Conservation (phyloP, 2,888 invertebrate genomes). For the Tridacna crocea region DNA sequence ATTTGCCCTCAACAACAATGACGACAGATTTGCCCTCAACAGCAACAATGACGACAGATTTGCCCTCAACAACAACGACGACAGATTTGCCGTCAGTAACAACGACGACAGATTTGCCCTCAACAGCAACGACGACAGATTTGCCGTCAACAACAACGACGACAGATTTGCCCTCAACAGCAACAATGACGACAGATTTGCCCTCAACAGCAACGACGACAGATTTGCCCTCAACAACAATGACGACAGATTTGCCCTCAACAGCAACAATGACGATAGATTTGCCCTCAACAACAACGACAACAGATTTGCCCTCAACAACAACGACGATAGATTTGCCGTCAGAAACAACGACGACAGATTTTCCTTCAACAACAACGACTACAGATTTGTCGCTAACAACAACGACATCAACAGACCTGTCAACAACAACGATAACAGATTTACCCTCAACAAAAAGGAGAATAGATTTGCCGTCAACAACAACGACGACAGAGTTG, state of each 20-base stretch:
- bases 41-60: no score
- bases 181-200: neutral
- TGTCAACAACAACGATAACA: neutral
- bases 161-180: neutral
- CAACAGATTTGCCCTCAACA: neutral
- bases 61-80: no score
- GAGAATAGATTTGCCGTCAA: neutral
- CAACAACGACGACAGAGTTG: neutral
- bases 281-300: neutral
- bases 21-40: no score
- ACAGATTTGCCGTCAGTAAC: no score
- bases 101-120: neutral
- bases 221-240: neutral
- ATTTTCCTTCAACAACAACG: neutral
- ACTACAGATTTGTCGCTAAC: neutral
- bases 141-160: conserved; percentile 1
- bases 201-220: neutral
- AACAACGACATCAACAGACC: neutral
- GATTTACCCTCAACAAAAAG: neutral
- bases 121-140: no score
- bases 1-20: no score
- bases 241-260: no score
- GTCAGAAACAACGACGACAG: neutral
- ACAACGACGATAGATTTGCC: neutral
- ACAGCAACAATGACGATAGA: neutral